Conservation (phyloP, 2,113 vertebrate genomes). For the human (Homo sapiens) region GRCh38 chr18:36985501-36986000, state of each 20-base stretch:
- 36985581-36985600: background rate
- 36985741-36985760: background rate
- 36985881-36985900: slow-evolving; percentile 18
- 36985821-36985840: background rate
- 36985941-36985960: background rate
- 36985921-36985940: background rate
- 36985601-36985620: background rate
- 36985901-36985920: background rate
- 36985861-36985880: background rate
- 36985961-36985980: slow-evolving; percentile 75
- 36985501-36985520: background rate
- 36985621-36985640: background rate
- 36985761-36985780: background rate
- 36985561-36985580: background rate
- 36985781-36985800: background rate
- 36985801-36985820: background rate
- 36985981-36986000: slow-evolving; percentile 33
- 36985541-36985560: background rate
- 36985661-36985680: background rate
- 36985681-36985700: background rate
- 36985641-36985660: background rate
- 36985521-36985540: background rate
- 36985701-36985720: background rate
- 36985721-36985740: background rate
- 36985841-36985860: background rate